Base-by-base conservation (phyloP, 2,113 vertebrate genomes). In the Anser brachyrhynchus region DNA sequence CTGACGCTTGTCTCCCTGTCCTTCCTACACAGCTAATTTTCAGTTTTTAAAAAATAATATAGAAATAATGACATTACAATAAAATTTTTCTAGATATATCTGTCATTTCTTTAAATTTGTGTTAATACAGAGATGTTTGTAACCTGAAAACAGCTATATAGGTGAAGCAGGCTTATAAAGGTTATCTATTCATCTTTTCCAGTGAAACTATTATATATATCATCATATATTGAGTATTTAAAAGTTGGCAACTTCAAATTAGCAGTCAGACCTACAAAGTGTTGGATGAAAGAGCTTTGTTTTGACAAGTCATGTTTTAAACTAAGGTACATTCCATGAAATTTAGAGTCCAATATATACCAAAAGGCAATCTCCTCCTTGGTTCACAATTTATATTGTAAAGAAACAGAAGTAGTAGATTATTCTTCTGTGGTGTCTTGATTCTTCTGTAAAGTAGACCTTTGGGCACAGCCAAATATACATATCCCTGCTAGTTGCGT, bases 161-260 rank as follows among this genome's bases (percentile, higher is more conserved):
- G 31, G 28, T 79, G 78, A 94, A 87, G 85, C 70, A 92, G 93
- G 44, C 75, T 91, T 93, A 55, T 90, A 91, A 94, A 87, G 64
- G 67, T 85, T 88, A 58, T 28, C 17, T 69, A 23, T 69, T 78
- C 10, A 57, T 72, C 89, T 62, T 91, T 90, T 93, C 29, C 46
- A 65, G 46, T 77, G 33, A 81, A 88, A 90, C 39, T 84, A n/a
- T 43, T 92, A 26, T 22, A 88, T 51, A 80, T 11, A 11, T 84
- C 43, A 52, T 58, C 13, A 31, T 77, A 28, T 51, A 87, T 65
- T 78, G 17, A 61, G 1, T 85, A 67, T 90, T 69, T 65, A 49
- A 61, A 74, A 1, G 1, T 6, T 71, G 52, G 13, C 7, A 22
- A 57, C 86, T 90, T 84, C 39, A 69, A 22, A 57, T 28, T 54